Base-by-base conservation (phyloP, 1,140 invertebrate species). In the Pseudomyrmex pallidus region DNA sequence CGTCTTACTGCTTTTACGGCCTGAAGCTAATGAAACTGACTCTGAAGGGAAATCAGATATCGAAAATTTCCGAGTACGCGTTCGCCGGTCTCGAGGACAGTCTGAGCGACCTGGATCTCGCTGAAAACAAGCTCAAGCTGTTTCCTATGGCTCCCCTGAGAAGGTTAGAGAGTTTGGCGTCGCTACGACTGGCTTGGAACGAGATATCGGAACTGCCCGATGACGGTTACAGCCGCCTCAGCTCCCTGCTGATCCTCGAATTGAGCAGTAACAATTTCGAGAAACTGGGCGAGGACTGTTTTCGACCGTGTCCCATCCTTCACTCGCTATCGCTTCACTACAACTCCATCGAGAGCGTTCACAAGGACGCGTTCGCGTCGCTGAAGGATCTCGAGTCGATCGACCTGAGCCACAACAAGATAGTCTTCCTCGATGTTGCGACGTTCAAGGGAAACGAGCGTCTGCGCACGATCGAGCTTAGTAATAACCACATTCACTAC, bases 371-470 rank as follows among this genome's bases (percentile, higher is more conserved):
- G 4, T 98, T 99, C 90, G 93, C 95, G 59, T 96, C 96, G 0
- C 93, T 98, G 62, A 95, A 94, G 72, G 95, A 97, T 85, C 93
- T 98, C 9, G 97, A 98, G 94, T 97, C 96, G 2, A 94, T 98
- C 82, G 98, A 98, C 93, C 95, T 98, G 84, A 98, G 97, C 91
- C 97, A 97, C 92, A 98, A 98, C 92, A 97, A 97, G 92, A 97
- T 98, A 61, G 96, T 97, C 2, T 95, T 95, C 80, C 93, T 98
- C 76, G 96, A 97, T 76, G 92, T 96, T 63, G 95, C 95, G 61
- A 97, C 96, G 2, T 98, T 98, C 92, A 95, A 96, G 87, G 94
- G 94, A 62, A 98, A 98, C 91, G 95, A 96, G 74, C 96, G 96
- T 59, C 93, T 98, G 64, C 95, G 96, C 48, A 98, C 97, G 0